A percentile compares a stretch with the other conserved stretches of the same genome.
phyloP scores from a whole-genome alignment of 2,113 vertebrate genomes.

The Lepisosteus osseus region DNA sequence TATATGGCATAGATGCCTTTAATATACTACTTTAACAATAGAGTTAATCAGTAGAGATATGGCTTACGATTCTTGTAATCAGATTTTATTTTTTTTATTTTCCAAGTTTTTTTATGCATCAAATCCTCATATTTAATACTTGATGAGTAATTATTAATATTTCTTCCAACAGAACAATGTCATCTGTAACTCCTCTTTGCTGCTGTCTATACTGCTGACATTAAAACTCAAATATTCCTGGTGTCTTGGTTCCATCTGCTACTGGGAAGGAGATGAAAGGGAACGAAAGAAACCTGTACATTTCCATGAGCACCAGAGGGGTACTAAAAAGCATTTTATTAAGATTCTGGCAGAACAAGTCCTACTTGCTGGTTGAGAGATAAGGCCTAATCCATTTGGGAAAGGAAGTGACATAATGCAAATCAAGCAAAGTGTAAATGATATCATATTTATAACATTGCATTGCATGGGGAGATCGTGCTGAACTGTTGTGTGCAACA shows the following conservation, averaged over 20 bases:
- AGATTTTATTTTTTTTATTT: too few relatives aligned
- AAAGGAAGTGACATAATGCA: conserved; percentile 18
- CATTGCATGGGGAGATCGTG: too few relatives aligned
- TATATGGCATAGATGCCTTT: too few relatives aligned
- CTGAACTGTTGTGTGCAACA: too few relatives aligned
- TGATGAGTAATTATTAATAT: conserved; percentile 32
- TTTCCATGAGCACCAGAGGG: conserved; percentile 31
- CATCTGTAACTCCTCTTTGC: conserved; percentile 29
- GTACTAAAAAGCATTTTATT: conserved; percentile 28
- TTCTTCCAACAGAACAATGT: conserved; percentile 24
- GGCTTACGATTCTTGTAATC: too few relatives aligned
- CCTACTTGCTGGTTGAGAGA: conserved; percentile 12
- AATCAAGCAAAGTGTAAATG: conserved; percentile 24
- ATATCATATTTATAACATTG: conserved; percentile 10
- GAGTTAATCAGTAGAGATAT: too few relatives aligned
- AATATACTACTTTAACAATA: too few relatives aligned
- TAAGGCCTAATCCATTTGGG: conserved; percentile 17
- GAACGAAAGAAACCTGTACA: conserved; percentile 30
- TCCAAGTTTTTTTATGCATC: neutral
- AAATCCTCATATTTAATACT: conserved; percentile 22
- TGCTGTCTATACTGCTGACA: conserved; percentile 29
- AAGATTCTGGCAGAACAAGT: conserved; percentile 18
- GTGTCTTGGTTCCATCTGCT: conserved; percentile 35
- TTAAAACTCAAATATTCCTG: conserved; percentile 29
- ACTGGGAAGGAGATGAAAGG: conserved; percentile 39